Conservation (phyloP, 2,113 vertebrate genomes). For the Cynocephalus volans region DNA sequence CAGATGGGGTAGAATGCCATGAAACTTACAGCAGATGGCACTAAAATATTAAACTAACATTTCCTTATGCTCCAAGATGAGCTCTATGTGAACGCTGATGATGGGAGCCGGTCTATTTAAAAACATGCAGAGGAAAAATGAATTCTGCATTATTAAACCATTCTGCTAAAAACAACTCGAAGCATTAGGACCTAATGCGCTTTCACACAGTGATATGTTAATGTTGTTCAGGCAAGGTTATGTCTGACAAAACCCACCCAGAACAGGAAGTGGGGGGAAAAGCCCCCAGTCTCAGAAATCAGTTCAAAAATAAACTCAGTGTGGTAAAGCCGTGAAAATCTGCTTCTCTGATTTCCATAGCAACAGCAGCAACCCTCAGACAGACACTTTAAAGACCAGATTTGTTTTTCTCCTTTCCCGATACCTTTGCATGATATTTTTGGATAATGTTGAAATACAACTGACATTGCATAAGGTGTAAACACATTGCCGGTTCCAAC, state of each 20-base stretch:
- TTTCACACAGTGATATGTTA: conserved; percentile 66
- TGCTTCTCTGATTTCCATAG: conserved; percentile 78
- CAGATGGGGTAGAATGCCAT: conserved; percentile 88
- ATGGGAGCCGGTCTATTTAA: conserved; percentile 79
- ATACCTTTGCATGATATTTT: conserved; percentile 61
- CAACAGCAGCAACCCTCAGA: conserved; percentile 59
- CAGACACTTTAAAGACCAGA: conserved; percentile 48
- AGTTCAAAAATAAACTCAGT: conserved; percentile 72
- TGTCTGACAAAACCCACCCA: conserved; percentile 73
- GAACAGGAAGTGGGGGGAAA: neutral
- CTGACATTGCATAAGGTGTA: neutral
- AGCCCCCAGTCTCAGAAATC: conserved; percentile 59
- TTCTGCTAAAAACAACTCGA: conserved; percentile 80
- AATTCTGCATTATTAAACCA: conserved; percentile 77
- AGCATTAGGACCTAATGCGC: conserved; percentile 74
- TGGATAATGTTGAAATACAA: conserved; percentile 24
- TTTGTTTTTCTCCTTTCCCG: conserved; percentile 73
- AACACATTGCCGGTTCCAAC: conserved; percentile 59
- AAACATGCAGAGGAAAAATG: conserved; percentile 81
- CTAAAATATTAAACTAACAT: conserved; percentile 89
- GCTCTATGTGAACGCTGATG: conserved; percentile 76
- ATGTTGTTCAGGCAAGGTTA: conserved; percentile 57
- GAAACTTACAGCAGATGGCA: conserved; percentile 90
- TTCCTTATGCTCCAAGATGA: conserved; percentile 84
- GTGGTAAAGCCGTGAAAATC: conserved; percentile 65